These are phyloP conservation scores for Diabrotica virgifera DNA, from an alignment of 1,140 invertebrate genomes.

Conservation along the genomic window DNA sequence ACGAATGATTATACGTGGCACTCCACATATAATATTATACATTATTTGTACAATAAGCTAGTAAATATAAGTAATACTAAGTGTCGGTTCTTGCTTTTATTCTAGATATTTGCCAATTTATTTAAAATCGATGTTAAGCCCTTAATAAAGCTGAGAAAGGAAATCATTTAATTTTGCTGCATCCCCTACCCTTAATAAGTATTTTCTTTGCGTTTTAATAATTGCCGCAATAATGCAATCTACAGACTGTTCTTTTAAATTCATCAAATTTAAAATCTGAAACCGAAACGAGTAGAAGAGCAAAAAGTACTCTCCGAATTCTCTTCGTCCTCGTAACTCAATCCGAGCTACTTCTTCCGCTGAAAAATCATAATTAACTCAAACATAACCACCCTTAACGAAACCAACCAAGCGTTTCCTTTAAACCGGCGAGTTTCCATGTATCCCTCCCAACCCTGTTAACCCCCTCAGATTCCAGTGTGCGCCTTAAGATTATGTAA, in stretches of 20 bases:
- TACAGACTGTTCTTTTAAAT: not conserved
- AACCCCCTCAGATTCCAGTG: not conserved
- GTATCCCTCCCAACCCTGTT: not conserved
- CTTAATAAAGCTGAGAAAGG: too few species aligned
- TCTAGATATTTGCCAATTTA: too few species aligned
- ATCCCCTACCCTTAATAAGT: too few species aligned
- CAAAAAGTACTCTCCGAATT: not conserved
- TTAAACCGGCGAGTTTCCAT: not conserved
- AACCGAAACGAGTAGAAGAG: not conserved
- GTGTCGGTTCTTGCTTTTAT: too few species aligned
- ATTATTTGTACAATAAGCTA: too few species aligned
- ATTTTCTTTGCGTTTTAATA: not conserved
- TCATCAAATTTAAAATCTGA: constrained; percentile 3
- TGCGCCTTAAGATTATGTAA: not conserved
- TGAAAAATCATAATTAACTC: constrained; percentile 3
- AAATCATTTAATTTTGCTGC: too few species aligned
- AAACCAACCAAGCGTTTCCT: constrained; percentile 1
- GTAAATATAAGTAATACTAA: too few species aligned
- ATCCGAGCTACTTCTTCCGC: not conserved
- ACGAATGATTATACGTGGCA: too few species aligned
- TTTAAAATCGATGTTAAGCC: too few species aligned
- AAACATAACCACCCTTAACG: constrained; percentile 2
- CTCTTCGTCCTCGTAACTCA: constrained; percentile 1
- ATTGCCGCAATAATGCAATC: constrained; percentile 2
- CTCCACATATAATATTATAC: too few species aligned